A percentile compares a stretch with the other conserved stretches of the same genome.
Evolutionary conservation across 2,888 invertebrate genomes (phyloP).

Genomic region (Stenoptilia bipunctidactyla): DNA sequence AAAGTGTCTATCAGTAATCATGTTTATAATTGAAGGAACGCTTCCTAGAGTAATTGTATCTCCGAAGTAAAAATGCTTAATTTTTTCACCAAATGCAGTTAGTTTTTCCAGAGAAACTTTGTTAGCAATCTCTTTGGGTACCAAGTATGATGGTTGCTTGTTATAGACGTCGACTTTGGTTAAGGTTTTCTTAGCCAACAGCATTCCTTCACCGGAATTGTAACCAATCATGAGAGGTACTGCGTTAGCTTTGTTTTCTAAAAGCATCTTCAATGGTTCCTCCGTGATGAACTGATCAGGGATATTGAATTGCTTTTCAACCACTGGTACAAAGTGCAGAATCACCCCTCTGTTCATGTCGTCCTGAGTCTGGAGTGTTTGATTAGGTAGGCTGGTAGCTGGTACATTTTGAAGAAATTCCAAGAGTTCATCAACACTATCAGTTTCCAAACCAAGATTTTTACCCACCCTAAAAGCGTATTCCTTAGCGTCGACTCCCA

Average conservation of each 20-base stretch:
- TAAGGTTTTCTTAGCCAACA: slow-evolving; percentile 21
- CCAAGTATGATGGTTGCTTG: slow-evolving; percentile 26
- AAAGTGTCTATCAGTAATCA: slow-evolving; percentile 33
- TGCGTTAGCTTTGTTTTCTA: slow-evolving; percentile 25
- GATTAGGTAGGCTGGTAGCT: slow-evolving; percentile 25
- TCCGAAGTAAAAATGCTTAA: slow-evolving; percentile 32
- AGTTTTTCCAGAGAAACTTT: slow-evolving; percentile 22
- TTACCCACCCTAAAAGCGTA: slow-evolving; percentile 20
- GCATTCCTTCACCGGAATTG: slow-evolving; percentile 37
- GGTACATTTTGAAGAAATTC: slow-evolving; percentile 30
- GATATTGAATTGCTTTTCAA: slow-evolving; percentile 32
- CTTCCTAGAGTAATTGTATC: slow-evolving; percentile 24
- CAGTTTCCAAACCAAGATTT: slow-evolving; percentile 19
- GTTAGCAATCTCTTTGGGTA: slow-evolving; percentile 30
- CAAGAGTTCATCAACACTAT: slow-evolving; percentile 27
- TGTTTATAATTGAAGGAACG: slow-evolving; percentile 20
- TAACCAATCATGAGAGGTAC: slow-evolving; percentile 40
- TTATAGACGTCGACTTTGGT: slow-evolving; percentile 27
- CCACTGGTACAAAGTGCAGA: slow-evolving; percentile 33
- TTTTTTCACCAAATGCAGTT: slow-evolving; percentile 27
- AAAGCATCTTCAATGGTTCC: slow-evolving; percentile 26
- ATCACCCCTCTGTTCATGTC: slow-evolving; percentile 33
- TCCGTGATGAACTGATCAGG: slow-evolving; percentile 32
- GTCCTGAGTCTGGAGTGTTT: slow-evolving; percentile 27
- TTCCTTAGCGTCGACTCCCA: slow-evolving; percentile 12